These are phyloP conservation scores for Scarus forsteni DNA, from an alignment of 2,797 vertebrate genomes.

Conservation along the genomic window DNA sequence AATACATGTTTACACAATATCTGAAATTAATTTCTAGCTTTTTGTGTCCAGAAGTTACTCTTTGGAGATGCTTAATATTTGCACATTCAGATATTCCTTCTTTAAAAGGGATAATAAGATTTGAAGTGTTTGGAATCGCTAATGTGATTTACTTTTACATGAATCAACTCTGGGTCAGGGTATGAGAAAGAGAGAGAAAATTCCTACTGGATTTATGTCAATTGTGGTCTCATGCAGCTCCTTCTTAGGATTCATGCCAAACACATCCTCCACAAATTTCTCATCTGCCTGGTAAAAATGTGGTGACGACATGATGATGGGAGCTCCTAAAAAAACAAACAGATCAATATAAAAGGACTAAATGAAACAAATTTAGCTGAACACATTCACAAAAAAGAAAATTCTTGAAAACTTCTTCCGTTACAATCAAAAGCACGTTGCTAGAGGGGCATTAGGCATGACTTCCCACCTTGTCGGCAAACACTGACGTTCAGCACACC, in stretches of 20 bases:
- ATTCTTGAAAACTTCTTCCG: neutral
- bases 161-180: neutral
- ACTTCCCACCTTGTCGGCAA: constrained; percentile 90
- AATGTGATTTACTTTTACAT: neutral
- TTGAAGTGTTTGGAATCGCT: neutral
- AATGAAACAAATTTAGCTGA: neutral
- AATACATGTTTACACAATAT: no score
- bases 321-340: constrained; percentile 85
- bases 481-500: constrained; percentile 91
- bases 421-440: neutral
- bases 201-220: constrained; percentile 92
- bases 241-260: constrained; percentile 90
- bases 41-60: neutral
- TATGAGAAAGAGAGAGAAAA: neutral
- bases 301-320: constrained; percentile 94
- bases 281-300: constrained; percentile 96
- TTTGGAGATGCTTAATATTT: neutral
- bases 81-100: neutral
- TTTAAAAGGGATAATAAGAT: neutral
- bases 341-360: constrained; percentile 1
- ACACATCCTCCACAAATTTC: constrained; percentile 84
- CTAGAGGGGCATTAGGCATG: neutral
- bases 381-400: neutral
- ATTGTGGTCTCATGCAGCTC: constrained; percentile 90
- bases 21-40: neutral